Base-by-base conservation (phyloP, 2,888 invertebrate genomes). In the Falcaria lacertinaria region DNA sequence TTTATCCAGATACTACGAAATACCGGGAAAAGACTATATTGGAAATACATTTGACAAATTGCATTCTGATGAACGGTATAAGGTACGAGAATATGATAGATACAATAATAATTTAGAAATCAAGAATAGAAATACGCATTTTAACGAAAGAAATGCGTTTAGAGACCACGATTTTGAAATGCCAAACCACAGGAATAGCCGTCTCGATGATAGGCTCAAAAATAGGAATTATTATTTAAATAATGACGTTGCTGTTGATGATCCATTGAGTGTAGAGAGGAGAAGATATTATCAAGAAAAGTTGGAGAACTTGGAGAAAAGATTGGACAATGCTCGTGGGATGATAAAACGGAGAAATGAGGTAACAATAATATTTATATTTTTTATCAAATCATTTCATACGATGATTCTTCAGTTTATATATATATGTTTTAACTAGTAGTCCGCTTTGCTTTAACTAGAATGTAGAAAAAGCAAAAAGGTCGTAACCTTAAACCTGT, bases 221-320 rank as follows among this genome's bases (percentile, higher is more conserved):
- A 47, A 44, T 41, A 59, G 50, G 34, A 56, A 42, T 32, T 34
- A 41, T 16, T 55, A 50, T 43, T 13, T 38, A 8, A 36, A 36
- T 32, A 47, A 53, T 2, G 53, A 53, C n/a, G 46, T 47, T 2
- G 42, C 45, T 11, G 37, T 52, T 1, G 55, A 64, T 14, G 74
- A 77, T 35, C 50, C 53, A 2, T 44, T 81, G 4, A 66, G 66
- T 48, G 11, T 46, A 25, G 77, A 79, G 15, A 70, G 80, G 57
- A 70, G 72, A 43, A 75, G 69, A 41, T 83, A 64, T 54, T 84
- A 83, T 46, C 77, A 82, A 46, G 69, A 77, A 1, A 84, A 76
- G 60, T 54, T 85, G 2, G 69, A 77, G 19, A 71, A 64, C 42
- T 59, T 86, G 7, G 69, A 75, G 40, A 69, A 60, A 33, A 75